Percentiles rank a stretch among this genome's conserved stretches.
phyloP scores from a whole-genome alignment of 2,888 invertebrate species.

The Acanthosoma haemorrhoidale region DNA sequence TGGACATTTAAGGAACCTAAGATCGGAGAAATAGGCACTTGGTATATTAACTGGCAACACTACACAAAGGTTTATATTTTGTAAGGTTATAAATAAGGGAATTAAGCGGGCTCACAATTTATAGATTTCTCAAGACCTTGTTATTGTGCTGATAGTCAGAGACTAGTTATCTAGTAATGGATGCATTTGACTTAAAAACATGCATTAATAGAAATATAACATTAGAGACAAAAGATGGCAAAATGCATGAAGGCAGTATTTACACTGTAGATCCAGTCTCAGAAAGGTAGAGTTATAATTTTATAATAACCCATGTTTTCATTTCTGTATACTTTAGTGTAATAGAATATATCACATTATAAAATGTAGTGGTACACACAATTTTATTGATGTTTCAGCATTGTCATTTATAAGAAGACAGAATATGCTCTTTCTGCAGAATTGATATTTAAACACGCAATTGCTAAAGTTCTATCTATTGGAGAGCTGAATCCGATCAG shows the following conservation, averaged over 20 bases:
- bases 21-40: no score
- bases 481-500: constrained; percentile 4
- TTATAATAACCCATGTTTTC: no score
- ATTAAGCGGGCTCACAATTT: background rate
- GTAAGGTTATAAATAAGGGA: background rate
- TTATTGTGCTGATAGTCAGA: no score
- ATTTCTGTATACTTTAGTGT: background rate
- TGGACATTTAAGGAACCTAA: no score
- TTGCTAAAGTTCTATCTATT: background rate
- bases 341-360: background rate
- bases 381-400: constrained; percentile 11
- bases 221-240: constrained; percentile 33
- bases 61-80: background rate
- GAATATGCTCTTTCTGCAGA: constrained; percentile 14
- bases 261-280: constrained; percentile 40
- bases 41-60: no score
- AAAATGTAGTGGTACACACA: background rate
- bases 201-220: constrained; percentile 36
- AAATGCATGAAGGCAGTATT: constrained; percentile 35
- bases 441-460: constrained; percentile 26
- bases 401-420: constrained; percentile 3
- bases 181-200: constrained; percentile 35
- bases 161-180: background rate
- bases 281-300: constrained; percentile 36
- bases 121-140: no score